phyloP scores from a whole-genome alignment of 1,140 invertebrate genomes.

The Drosophila novamexicana region DNA sequence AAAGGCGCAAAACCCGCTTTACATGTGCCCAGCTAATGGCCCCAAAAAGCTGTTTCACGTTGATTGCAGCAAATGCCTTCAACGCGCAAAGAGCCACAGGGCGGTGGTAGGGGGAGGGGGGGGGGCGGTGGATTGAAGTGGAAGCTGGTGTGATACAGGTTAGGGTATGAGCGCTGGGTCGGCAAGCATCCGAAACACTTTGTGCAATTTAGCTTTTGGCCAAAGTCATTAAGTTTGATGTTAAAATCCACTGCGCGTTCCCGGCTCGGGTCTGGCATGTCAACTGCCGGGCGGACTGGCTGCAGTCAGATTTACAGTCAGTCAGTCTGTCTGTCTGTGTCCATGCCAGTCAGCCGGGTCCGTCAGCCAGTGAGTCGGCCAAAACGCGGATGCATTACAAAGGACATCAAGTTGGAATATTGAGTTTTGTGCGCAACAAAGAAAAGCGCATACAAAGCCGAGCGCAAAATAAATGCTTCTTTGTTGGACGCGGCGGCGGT shows the following conservation, averaged over 20 bases:
- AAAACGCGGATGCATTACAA: conserved; percentile 78
- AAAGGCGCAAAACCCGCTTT: background rate
- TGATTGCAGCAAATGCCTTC: conserved; percentile 49
- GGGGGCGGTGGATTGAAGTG: background rate
- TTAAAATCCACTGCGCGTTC: conserved; percentile 58
- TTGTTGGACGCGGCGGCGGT: conserved; percentile 51
- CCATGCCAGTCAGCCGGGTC: background rate
- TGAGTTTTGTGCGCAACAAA: conserved; percentile 81
- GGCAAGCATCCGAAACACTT: conserved; percentile 36
- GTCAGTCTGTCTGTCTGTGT: conserved; percentile 22
- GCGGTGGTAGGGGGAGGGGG: background rate
- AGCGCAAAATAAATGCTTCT: conserved; percentile 80
- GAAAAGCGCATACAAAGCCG: conserved; percentile 79
- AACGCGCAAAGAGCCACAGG: background rate
- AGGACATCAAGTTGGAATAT: conserved; percentile 79
- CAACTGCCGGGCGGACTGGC: conserved; percentile 53
- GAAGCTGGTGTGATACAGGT: too few relatives aligned
- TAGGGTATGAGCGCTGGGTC: background rate
- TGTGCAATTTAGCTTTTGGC: conserved; percentile 76
- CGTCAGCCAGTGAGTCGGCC: conserved; percentile 20
- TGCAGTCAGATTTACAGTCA: conserved; percentile 66
- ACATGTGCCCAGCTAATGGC: conserved; percentile 44
- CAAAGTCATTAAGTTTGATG: conserved; percentile 75
- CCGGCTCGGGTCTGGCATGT: conserved; percentile 44
- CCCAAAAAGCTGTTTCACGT: conserved; percentile 54